Base-by-base conservation (phyloP, 1,140 invertebrate species). In the Drosophila mauritiana region DNA sequence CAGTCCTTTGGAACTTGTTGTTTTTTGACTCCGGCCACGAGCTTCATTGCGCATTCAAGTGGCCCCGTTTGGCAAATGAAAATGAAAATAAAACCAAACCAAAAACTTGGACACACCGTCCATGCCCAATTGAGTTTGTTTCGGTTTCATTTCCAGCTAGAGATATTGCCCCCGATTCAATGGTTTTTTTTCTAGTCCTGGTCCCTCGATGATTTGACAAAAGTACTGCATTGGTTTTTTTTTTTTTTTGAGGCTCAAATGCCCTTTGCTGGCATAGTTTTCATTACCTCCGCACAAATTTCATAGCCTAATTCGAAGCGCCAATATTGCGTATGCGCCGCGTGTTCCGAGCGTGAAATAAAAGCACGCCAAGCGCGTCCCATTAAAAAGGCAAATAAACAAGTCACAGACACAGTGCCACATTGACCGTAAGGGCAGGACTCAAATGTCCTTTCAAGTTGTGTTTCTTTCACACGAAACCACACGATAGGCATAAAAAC, bases 1-100 rank as follows among this genome's bases (percentile, higher is more conserved):
- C 53, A 53, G 53, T 64, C 61, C 36, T 51, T 15, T 58, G 34
- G 20, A 34, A 43, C 42, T 46, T 59, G 36, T 48, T 56, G 52
- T 59, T 65, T 40, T 54, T 58, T 34, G 42, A 48, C 75, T 77
- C 46, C 15, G 40, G 45, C 54, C 31, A 36, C 58, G 59, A 73
- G 77, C 80, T 76, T 84, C 79, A 88, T 88, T 88, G 76, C 67
- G 84, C 76, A 88, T 88, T 88, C 83, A 89, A 88, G 75, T 89
- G 83, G 83, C 79, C 84, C 79, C 79, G 69, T 88, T 86, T 79
- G 63, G 27, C 70, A 72, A 81, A 74, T 82, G 80, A 81, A 85
- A 85, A 82, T 65, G 54, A 81, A 74, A 78, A 65, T 76, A 73
- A 86, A 31, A 31, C 31, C 7, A 10, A 88, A 51, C 80, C 61